Percentiles rank a stretch among this genome's conserved stretches.
Conservation (phyloP, 2,797 vertebrate genomes). For the Atherinosoma microstoma region DNA sequence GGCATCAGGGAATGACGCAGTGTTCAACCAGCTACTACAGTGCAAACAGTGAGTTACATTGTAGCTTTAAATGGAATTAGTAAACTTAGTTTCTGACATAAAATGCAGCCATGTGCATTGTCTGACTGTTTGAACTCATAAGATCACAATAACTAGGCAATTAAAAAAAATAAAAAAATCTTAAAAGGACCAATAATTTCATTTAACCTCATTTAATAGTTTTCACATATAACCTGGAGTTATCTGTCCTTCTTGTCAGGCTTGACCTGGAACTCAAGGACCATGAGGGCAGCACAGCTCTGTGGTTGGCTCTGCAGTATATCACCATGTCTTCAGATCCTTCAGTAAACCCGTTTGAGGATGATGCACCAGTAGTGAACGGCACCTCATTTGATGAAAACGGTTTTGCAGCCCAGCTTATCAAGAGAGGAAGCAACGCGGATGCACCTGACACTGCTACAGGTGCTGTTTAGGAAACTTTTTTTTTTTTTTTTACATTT, state of each 20-base stretch:
- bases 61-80: slow-evolving; percentile 5
- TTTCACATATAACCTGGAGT: background rate
- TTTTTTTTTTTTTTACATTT: background rate
- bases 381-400: slow-evolving; percentile 98
- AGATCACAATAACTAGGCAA: background rate
- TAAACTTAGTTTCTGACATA: background rate
- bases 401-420: slow-evolving; percentile 94
- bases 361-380: slow-evolving; percentile 90
- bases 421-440: slow-evolving; percentile 94
- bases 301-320: slow-evolving; percentile 96
- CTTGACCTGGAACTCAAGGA: slow-evolving; percentile 96
- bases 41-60: slow-evolving; percentile 93
- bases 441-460: slow-evolving; percentile 89
- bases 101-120: background rate
- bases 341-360: slow-evolving; percentile 94
- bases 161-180: background rate
- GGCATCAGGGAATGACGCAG: slow-evolving; percentile 91
- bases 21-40: slow-evolving; percentile 95
- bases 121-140: background rate
- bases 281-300: slow-evolving; percentile 93
- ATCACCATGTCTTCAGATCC: slow-evolving; percentile 92
- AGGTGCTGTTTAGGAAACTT: slow-evolving; percentile 77
- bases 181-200: background rate
- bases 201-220: background rate
- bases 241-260: slow-evolving; percentile 72